Conservation (phyloP, 2,888 invertebrate genomes). For the Orchesellides sinensis region DNA sequence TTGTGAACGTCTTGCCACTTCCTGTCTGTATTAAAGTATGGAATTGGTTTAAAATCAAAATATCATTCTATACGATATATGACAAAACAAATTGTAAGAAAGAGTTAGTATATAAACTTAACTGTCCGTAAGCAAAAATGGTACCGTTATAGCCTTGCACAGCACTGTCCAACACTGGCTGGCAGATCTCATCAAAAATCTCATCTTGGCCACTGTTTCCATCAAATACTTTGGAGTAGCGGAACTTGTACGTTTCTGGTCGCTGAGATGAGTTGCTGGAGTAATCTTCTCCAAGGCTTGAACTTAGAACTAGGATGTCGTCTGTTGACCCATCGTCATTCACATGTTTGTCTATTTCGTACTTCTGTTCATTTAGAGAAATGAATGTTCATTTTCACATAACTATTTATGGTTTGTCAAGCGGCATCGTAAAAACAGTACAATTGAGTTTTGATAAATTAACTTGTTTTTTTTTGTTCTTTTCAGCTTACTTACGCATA, state of each 20-base stretch:
- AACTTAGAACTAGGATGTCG: slow-evolving; percentile 38
- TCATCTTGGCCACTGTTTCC: slow-evolving; percentile 77
- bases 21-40: slow-evolving; percentile 78
- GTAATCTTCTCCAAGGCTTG: slow-evolving; percentile 3
- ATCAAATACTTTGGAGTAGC: slow-evolving; percentile 79
- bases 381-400: neutral
- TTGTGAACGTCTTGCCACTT: slow-evolving; percentile 80
- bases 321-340: slow-evolving; percentile 44
- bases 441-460: too few relatives aligned
- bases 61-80: too few relatives aligned
- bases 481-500: slow-evolving; percentile 40
- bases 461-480: neutral
- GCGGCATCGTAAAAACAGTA: too few relatives aligned
- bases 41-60: neutral
- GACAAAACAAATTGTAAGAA: too few relatives aligned
- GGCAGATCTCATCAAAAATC: slow-evolving; percentile 78
- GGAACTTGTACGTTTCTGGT: slow-evolving; percentile 42
- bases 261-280: slow-evolving; percentile 1
- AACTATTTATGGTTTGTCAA: too few relatives aligned
- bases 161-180: slow-evolving; percentile 79
- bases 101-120: slow-evolving; percentile 76
- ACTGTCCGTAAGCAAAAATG: slow-evolving; percentile 80
- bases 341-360: slow-evolving; percentile 47
- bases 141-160: slow-evolving; percentile 80
- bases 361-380: neutral